Percentiles rank a stretch among this genome's conserved stretches.
Conservation (phyloP, 1,140 invertebrate genomes). For the Holcopasites calliopsidis region DNA sequence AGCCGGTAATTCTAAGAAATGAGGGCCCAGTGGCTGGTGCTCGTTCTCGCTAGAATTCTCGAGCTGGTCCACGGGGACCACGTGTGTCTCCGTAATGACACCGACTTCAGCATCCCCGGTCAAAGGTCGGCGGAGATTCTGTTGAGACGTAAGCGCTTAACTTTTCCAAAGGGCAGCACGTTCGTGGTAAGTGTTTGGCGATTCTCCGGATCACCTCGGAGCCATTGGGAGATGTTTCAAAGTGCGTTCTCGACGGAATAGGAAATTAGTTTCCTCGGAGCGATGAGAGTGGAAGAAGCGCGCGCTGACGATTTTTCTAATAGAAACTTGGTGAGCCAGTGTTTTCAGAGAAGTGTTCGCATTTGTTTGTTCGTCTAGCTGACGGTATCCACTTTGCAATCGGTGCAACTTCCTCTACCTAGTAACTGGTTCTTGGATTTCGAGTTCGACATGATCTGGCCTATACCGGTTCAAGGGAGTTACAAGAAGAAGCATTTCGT, state of each 20-base stretch:
- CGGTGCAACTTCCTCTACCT: constrained; percentile 69
- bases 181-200: constrained; percentile 79
- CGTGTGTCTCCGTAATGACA: constrained; percentile 54
- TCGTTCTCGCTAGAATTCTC: constrained; percentile 54
- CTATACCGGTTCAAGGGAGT: constrained; percentile 63
- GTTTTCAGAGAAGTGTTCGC: neutral
- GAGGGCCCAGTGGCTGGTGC: constrained; percentile 54
- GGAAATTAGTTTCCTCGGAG: neutral
- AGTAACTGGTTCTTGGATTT: constrained; percentile 71
- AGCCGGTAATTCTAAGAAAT: constrained; percentile 51
- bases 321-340: neutral
- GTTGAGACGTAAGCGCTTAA: constrained; percentile 78
- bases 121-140: constrained; percentile 51
- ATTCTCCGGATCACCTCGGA: neutral
- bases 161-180: constrained; percentile 81
- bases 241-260: constrained; percentile 11
- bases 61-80: constrained; percentile 46
- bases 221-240: neutral
- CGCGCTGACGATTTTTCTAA: too few relatives aligned
- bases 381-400: constrained; percentile 69
- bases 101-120: constrained; percentile 26
- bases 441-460: constrained; percentile 76
- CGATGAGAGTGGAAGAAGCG: neutral
- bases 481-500: constrained; percentile 21
- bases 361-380: constrained; percentile 53